Conservation (phyloP, 1,140 invertebrate species). For the Formica selysi region DNA sequence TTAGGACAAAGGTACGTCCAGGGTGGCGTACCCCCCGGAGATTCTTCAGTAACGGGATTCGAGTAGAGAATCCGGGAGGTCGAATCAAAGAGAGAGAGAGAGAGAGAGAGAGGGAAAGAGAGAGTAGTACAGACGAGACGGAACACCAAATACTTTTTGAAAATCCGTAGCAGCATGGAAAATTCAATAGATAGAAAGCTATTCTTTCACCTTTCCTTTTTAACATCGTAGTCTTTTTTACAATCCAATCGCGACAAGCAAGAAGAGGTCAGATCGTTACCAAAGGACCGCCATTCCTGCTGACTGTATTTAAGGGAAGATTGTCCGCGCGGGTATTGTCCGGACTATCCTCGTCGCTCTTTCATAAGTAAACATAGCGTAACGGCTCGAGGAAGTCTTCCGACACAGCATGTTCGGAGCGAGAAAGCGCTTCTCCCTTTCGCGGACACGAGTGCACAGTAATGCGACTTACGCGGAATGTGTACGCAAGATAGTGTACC, state of each 20-base stretch:
- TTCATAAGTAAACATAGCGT: constrained; percentile 70
- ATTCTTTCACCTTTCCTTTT: constrained; percentile 54
- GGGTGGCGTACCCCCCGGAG: constrained; percentile 55
- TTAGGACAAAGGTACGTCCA: constrained; percentile 78
- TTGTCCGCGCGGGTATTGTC: constrained; percentile 69
- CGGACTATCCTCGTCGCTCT: constrained; percentile 1
- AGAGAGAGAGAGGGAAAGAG: neutral
- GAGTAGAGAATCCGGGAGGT: constrained; percentile 33
- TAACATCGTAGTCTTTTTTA: constrained; percentile 65
- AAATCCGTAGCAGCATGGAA: neutral
- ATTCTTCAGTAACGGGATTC: constrained; percentile 51
- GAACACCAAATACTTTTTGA: constrained; percentile 23
- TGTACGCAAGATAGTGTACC: constrained; percentile 13
- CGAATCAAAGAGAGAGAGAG: neutral
- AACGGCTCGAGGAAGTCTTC: constrained; percentile 70
- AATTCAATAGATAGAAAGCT: constrained; percentile 61
- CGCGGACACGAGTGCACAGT: constrained; percentile 31
- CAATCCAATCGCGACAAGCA: constrained; percentile 14
- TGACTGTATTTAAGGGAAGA: constrained; percentile 76
- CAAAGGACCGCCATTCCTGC: constrained; percentile 70
- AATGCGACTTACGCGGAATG: constrained; percentile 58
- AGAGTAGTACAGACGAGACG: no score
- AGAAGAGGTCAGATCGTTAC: constrained; percentile 68
- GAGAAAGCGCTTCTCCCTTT: constrained; percentile 30
- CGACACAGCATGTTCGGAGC: constrained; percentile 21